These are phyloP conservation scores for Mythimna impura DNA, from an alignment of 2,888 invertebrate species.

Conservation along the genomic window DNA sequence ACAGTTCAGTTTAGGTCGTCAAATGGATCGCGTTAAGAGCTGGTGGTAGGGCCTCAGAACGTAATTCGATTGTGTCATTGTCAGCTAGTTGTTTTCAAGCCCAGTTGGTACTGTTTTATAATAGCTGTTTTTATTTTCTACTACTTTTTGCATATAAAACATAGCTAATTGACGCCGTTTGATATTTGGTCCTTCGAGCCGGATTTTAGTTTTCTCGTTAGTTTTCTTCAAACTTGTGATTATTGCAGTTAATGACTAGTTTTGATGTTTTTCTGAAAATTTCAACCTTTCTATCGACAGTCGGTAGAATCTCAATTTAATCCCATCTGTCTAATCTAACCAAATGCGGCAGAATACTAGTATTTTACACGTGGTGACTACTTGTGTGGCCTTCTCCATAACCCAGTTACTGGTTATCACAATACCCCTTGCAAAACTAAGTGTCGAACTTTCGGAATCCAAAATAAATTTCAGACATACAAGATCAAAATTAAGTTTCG, in stretches of 20 bases:
- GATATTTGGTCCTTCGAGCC: not conserved
- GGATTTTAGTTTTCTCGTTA: not conserved
- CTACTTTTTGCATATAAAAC: not conserved
- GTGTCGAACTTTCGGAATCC: too few species aligned
- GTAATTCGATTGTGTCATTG: not conserved
- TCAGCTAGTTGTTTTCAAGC: not conserved
- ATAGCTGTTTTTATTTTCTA: not conserved
- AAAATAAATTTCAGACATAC: not conserved
- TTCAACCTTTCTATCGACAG: not conserved
- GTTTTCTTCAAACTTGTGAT: not conserved
- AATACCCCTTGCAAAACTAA: too few species aligned
- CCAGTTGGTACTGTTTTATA: too few species aligned
- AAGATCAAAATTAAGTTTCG: not conserved
- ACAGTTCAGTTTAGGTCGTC: too few species aligned
- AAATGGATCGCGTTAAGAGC: too few species aligned
- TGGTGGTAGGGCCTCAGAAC: not conserved
- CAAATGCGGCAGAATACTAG: too few species aligned
- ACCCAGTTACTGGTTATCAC: too few species aligned
- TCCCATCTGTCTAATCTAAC: too few species aligned
- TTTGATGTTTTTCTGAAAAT: not conserved
- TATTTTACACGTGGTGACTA: too few species aligned
- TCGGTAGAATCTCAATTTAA: too few species aligned
- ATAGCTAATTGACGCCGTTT: not conserved
- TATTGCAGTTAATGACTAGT: not conserved
- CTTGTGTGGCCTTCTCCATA: too few species aligned